Evolutionary conservation across 2,113 vertebrate species (phyloP).

Genomic region (Taxidea taxus): DNA sequence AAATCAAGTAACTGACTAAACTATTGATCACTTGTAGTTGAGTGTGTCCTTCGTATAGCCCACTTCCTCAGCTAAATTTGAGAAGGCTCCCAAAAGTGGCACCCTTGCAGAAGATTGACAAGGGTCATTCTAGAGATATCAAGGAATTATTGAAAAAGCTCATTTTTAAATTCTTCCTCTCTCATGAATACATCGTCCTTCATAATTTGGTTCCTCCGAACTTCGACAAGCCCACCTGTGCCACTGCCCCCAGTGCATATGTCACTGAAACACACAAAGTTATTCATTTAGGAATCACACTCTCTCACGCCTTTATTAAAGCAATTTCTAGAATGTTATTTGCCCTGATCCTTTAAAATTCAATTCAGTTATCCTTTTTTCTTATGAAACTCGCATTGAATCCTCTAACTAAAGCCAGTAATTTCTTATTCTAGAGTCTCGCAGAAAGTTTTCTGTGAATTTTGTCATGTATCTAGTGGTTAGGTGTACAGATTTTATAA

Average conservation of each 20-base stretch:
- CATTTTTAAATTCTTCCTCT: neutral
- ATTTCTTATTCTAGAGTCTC: constrained; percentile 15
- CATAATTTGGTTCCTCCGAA: neutral
- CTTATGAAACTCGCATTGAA: neutral
- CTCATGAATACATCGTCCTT: neutral
- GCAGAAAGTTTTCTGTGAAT: neutral
- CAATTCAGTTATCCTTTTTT: neutral
- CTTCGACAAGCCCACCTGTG: neutral
- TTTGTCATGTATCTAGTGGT: neutral
- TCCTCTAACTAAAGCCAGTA: neutral
- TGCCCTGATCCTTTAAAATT: neutral
- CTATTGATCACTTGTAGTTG: neutral
- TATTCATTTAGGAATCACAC: neutral
- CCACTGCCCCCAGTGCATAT: neutral
- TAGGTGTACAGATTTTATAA: neutral
- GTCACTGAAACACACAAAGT: neutral
- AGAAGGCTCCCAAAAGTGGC: neutral
- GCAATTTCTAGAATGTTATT: constrained; percentile 1
- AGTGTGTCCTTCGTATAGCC: neutral
- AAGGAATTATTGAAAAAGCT: neutral
- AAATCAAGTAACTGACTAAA: neutral
- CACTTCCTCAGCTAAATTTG: neutral
- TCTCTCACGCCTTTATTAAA: neutral
- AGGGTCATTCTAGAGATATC: neutral
- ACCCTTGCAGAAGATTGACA: neutral